Evolutionary conservation across 2,113 vertebrate genomes (phyloP).

Genomic region (Sorex araneus): DNA sequence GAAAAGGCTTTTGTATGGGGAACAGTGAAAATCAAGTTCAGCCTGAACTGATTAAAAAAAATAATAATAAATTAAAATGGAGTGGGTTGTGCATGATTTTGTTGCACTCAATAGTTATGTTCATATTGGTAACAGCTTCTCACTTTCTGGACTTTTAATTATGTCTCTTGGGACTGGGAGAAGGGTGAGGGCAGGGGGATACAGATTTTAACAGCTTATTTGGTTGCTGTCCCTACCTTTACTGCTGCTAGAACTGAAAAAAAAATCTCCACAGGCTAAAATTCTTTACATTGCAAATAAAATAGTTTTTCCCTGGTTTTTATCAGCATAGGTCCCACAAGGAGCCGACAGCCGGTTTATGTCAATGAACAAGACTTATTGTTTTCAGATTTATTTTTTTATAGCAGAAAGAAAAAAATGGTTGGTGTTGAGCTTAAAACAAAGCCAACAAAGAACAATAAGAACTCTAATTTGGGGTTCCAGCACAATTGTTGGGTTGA

Average conservation of each 20-base stretch:
- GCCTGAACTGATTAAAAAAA: slow-evolving; percentile 82
- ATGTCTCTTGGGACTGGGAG: slow-evolving; percentile 89
- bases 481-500: slow-evolving; percentile 79
- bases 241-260: slow-evolving; percentile 87
- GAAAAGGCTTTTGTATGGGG: slow-evolving; percentile 87
- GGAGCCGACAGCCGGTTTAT: slow-evolving; percentile 93
- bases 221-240: slow-evolving; percentile 90
- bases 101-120: slow-evolving; percentile 86
- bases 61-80: slow-evolving; percentile 88
- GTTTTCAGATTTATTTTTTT: slow-evolving; percentile 93
- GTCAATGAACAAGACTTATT: slow-evolving; percentile 91
- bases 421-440: slow-evolving; percentile 90
- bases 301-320: slow-evolving; percentile 94
- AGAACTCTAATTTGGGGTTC: slow-evolving; percentile 83
- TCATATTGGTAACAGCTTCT: slow-evolving; percentile 90
- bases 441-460: slow-evolving; percentile 94
- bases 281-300: slow-evolving; percentile 93
- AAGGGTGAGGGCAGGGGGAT: slow-evolving; percentile 82
- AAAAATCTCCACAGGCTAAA: slow-evolving; percentile 91
- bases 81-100: slow-evolving; percentile 88
- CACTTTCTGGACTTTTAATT: slow-evolving; percentile 92
- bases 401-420: slow-evolving; percentile 82
- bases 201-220: slow-evolving; percentile 89
- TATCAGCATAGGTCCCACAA: slow-evolving; percentile 92
- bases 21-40: slow-evolving; percentile 86